Percentiles rank a stretch among this genome's conserved stretches.
phyloP scores from a whole-genome alignment of 2,888 invertebrate genomes.

The Diaprepes abbreviatus region DNA sequence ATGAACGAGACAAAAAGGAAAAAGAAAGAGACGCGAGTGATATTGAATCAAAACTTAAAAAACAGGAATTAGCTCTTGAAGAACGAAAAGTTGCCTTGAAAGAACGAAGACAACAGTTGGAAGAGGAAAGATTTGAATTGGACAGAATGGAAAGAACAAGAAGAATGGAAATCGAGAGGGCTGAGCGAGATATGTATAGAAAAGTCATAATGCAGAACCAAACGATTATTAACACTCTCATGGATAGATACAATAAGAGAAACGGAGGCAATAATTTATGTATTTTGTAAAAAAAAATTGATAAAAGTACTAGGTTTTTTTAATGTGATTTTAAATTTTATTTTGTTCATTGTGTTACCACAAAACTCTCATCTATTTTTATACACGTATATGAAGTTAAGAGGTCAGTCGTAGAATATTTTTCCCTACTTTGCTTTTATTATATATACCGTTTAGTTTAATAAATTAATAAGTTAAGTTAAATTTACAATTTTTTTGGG shows the following conservation, averaged over 20 bases:
- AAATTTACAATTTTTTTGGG: too few species aligned
- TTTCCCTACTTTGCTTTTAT: too few species aligned
- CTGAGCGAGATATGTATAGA: slow-evolving; percentile 39
- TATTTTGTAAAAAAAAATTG: slow-evolving; percentile 38
- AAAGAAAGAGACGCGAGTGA: slow-evolving; percentile 30
- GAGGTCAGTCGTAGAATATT: too few species aligned
- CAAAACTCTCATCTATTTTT: too few species aligned
- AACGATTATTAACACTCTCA: slow-evolving; percentile 29
- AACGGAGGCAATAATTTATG: slow-evolving; percentile 42
- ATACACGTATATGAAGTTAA: too few species aligned
- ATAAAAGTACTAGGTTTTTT: too few species aligned
- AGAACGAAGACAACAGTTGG: slow-evolving; percentile 32
- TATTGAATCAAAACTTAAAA: slow-evolving; percentile 36
- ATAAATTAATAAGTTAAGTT: too few species aligned
- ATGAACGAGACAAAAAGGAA: slow-evolving; percentile 40
- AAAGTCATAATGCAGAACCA: slow-evolving; percentile 39
- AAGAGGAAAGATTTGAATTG: slow-evolving; percentile 40
- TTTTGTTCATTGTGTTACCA: too few species aligned
- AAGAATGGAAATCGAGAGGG: slow-evolving; percentile 38
- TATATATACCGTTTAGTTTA: too few species aligned
- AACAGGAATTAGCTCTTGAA: slow-evolving; percentile 36
- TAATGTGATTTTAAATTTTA: too few species aligned
- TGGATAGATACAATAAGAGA: slow-evolving; percentile 33
- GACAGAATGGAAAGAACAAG: slow-evolving; percentile 35
- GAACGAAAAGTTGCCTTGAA: slow-evolving; percentile 38